These are phyloP conservation scores for Chionomys nivalis DNA, from an alignment of 2,113 vertebrate species.

Conservation along the genomic window DNA sequence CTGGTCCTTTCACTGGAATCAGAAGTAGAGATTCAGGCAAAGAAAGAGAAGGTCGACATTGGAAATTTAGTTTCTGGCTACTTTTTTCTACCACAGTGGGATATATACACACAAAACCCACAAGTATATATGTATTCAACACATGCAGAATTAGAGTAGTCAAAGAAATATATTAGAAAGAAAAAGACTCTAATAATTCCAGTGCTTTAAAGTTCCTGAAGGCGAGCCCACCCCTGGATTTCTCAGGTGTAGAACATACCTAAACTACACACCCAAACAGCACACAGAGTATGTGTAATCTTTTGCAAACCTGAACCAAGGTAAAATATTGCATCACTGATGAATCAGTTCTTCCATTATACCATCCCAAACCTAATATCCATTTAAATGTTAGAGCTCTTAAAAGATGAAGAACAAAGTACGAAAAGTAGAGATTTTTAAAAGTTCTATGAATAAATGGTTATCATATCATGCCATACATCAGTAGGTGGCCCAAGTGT, in stretches of 20 bases:
- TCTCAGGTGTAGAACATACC: neutral
- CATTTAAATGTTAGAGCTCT: neutral
- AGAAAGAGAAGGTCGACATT: neutral
- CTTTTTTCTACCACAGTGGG: neutral
- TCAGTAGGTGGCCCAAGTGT: neutral
- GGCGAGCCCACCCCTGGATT: neutral
- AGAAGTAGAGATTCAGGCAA: neutral
- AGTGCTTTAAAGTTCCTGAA: neutral
- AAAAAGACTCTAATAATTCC: neutral
- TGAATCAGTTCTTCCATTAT: neutral
- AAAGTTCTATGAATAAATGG: neutral
- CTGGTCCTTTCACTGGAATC: neutral
- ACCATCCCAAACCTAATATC: neutral
- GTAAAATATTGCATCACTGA: neutral
- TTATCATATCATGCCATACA: neutral
- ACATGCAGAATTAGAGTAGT: neutral
- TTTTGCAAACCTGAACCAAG: neutral
- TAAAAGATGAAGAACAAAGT: neutral
- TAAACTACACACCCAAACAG: neutral
- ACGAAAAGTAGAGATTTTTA: neutral
- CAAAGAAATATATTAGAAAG: conserved; percentile 14
- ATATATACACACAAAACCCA: neutral
- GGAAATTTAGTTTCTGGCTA: conserved; percentile 33
- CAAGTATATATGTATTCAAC: neutral
- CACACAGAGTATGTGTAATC: neutral